A percentile compares a stretch with the other conserved stretches of the same genome.
Conservation (phyloP, 1,140 invertebrate species). For the Caerostris darwini region DNA sequence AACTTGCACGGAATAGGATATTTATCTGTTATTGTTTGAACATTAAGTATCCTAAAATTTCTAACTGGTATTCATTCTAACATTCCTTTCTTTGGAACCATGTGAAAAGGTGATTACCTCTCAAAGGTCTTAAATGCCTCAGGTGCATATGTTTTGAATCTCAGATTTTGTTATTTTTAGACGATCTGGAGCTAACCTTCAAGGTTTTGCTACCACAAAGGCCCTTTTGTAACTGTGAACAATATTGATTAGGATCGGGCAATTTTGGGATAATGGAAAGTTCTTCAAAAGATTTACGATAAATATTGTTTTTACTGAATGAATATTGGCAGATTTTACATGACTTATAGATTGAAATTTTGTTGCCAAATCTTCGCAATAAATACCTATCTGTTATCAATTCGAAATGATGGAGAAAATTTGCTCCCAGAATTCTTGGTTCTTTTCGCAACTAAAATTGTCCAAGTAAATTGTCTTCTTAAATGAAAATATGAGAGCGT, state of each 20-base stretch:
- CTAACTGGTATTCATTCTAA: slow-evolving; percentile 65
- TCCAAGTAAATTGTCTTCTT: slow-evolving; percentile 36
- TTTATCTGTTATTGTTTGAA: slow-evolving; percentile 71
- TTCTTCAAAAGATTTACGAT: slow-evolving; percentile 76
- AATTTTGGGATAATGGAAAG: slow-evolving; percentile 75
- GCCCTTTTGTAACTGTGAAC: slow-evolving; percentile 61
- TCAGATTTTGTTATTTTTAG: slow-evolving; percentile 5
- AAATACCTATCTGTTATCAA: too few relatives aligned
- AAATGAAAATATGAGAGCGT: slow-evolving; percentile 53
- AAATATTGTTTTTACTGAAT: slow-evolving; percentile 34
- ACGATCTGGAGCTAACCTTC: slow-evolving; percentile 21
- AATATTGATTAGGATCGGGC: slow-evolving; percentile 77
- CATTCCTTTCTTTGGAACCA: slow-evolving; percentile 78
- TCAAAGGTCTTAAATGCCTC: slow-evolving; percentile 77
- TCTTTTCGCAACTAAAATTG: slow-evolving; percentile 46
- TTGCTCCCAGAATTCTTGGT: slow-evolving; percentile 59
- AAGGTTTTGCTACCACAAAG: background rate
- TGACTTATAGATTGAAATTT: background rate
- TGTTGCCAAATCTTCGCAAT: too few relatives aligned
- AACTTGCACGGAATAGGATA: slow-evolving; percentile 68
- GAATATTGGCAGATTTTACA: background rate
- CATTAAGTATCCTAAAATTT: slow-evolving; percentile 74
- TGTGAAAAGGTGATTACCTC: slow-evolving; percentile 79
- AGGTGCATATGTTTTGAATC: slow-evolving; percentile 67
- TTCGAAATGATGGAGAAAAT: slow-evolving; percentile 76